Base-by-base conservation (phyloP, 2,888 invertebrate genomes). In the Drosophila monieri region DNA sequence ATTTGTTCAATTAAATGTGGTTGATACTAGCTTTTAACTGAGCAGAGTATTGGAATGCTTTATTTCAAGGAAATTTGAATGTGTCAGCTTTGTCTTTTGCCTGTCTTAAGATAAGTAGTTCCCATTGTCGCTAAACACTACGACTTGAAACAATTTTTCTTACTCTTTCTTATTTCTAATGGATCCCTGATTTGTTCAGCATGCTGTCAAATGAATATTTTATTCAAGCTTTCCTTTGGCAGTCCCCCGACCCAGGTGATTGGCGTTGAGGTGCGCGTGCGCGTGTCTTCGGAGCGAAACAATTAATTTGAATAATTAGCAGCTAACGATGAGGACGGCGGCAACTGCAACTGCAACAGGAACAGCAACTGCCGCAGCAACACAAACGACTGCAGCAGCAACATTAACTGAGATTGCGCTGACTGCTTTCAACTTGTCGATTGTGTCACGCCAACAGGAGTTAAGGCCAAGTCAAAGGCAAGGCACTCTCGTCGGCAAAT, bases 261-360 rank as follows among this genome's bases (percentile, higher is more conserved):
- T 81, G 87, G 87, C 81, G 76, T 87, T 85, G 85, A 80, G 83
- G 4, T 80, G 88, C 44, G 77, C 86, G 76, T 87, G 85, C 86
- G 83, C 85, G 74, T 80, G 79, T 88, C 87, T 80, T 69, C 73
- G 65, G 54, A 71, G 78, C 77, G 68, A 74, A 88, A 85, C 88
- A 87, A 87, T 87, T 87, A 85, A 88, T 88, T 88, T 87, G 89
- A 88, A 87, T 87, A 87, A 87, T 87, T 87, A 87, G 85, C 79
- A 78, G 76, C 80, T 85, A 83, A 87, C 87, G 85, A 85, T 72
- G 73, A 51, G 46, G 59, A 58, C 43, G 58, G 70, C 55, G 37
- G 30, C 43, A 46, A 39, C 25, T 43, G 6, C 37, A 54, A 39
- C 44, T 39, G 9, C 18, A 53, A 56, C 41, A 59, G 51, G 39